These are phyloP conservation scores for Drosophila mauritiana DNA, from an alignment of 1,140 invertebrate species.

Conservation along the genomic window DNA sequence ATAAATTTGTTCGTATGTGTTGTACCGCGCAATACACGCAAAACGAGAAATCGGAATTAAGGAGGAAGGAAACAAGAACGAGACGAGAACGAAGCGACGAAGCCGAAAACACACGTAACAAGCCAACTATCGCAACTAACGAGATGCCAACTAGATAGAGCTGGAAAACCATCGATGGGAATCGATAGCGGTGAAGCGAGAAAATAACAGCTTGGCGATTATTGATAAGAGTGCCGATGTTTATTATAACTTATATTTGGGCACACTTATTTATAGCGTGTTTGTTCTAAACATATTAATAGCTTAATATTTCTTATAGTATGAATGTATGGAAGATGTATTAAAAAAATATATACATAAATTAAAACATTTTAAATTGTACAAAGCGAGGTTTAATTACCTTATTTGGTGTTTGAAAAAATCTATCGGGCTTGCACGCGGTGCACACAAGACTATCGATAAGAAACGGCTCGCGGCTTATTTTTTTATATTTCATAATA, in stretches of 20 bases:
- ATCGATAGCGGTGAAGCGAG: background rate
- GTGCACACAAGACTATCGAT: background rate
- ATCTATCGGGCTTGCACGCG: background rate
- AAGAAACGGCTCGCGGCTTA: too few relatives aligned
- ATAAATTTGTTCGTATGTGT: background rate
- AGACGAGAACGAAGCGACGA: slow-evolving; percentile 45
- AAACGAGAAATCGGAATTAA: slow-evolving; percentile 23
- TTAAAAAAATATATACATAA: too few relatives aligned
- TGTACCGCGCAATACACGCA: slow-evolving; percentile 2
- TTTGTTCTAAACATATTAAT: too few relatives aligned
- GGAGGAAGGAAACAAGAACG: slow-evolving; percentile 34
- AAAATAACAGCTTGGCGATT: background rate
- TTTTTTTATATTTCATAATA: too few relatives aligned
- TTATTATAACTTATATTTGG: background rate
- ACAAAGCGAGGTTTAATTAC: too few relatives aligned
- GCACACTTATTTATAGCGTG: background rate
- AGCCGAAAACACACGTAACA: slow-evolving; percentile 53
- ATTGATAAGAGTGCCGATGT: too few relatives aligned
- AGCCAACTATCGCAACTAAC: slow-evolving; percentile 21
- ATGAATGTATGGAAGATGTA: too few relatives aligned
- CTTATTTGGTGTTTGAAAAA: too few relatives aligned
- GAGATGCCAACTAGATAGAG: slow-evolving; percentile 9
- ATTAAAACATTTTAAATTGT: too few relatives aligned
- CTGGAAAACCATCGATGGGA: slow-evolving; percentile 1
- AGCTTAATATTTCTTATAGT: too few relatives aligned